Conservation (phyloP, 2,888 invertebrate species). For the Halictus ligatus region DNA sequence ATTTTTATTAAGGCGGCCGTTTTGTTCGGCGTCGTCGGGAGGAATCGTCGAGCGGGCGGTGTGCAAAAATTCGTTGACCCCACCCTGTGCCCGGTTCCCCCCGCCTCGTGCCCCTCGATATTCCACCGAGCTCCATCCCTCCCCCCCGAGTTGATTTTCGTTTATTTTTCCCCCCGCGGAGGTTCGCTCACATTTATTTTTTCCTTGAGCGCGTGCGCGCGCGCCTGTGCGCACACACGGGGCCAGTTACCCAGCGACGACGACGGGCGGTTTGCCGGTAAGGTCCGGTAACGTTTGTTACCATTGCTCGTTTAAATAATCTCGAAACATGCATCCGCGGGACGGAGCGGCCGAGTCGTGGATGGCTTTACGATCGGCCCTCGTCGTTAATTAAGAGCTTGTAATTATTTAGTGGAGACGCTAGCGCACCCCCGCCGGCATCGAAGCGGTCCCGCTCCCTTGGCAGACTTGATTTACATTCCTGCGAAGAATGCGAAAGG, state of each 20-base stretch:
- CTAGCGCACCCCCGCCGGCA: constrained; percentile 83
- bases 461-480: constrained; percentile 79
- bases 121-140: not conserved
- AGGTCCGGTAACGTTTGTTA: constrained; percentile 74
- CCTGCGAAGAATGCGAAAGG: constrained; percentile 70
- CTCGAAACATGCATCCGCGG: constrained; percentile 81
- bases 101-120: not conserved
- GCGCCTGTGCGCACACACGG: not conserved
- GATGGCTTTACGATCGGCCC: constrained; percentile 83
- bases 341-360: constrained; percentile 76
- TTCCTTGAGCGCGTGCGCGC: constrained; percentile 24
- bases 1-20: not conserved
- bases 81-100: constrained; percentile 13
- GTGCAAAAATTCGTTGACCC: constrained; percentile 54
- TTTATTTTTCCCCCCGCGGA: constrained; percentile 49
- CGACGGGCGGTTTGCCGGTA: constrained; percentile 69
- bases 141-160: constrained; percentile 42
- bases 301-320: constrained; percentile 82
- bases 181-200: constrained; percentile 50
- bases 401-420: constrained; percentile 84
- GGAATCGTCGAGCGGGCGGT: constrained; percentile 16
- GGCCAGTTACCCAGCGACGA: constrained; percentile 61
- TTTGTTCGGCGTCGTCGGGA: constrained; percentile 5
- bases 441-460: constrained; percentile 74
- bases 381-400: constrained; percentile 84